Evolutionary conservation across 2,888 invertebrate species (phyloP), one percentile per base, ranked within the genome.

Genomic region (Xestia c-nigrum): DNA sequence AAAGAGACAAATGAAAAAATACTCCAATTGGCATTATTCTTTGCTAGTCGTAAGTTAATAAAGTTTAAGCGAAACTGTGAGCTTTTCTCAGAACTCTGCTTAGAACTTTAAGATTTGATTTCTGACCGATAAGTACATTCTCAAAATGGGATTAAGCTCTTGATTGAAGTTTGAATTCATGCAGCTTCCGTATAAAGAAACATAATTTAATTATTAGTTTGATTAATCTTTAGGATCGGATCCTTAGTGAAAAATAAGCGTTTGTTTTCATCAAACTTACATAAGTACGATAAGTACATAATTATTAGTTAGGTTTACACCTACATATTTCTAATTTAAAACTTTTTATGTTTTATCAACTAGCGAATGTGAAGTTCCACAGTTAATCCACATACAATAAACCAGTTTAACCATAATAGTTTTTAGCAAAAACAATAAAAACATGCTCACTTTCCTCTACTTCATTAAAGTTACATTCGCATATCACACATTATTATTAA

Each of bases 341-440:
- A 24, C 12, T 66, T n/a, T 47, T 64, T 52, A 31, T 52, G 47
- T 16, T 43, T n/a, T 19, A 16, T 38, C 38, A 40, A 66, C 14
- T 47, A 14, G 5, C 12, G 1, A 43, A 10, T 47, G 43, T 16
- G 46, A 50, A 43, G n/a, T 73, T 46, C 31, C 38, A 57, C 46
- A 55, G 43, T 43, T 67, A 19, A 64, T n/a, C 38, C 52, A 78
- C 52, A 61, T 52, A 12, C 38, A 47, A 46, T 69, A 70, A 70
- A 52, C 52, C 67, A 43, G 46, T 38, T 50, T 57, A 2, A n/a
- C 50, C 67, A 38, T 67, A 76, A 47, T 19, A 16, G 5, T 21
- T 19, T 57, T 47, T 24, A 47, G 16, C n/a, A 52, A 70, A 46
- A 46, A 24, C 9, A 19, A 76, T n/a, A 74, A 50, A 0, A 68